Percentiles rank a stretch among this genome's conserved stretches.
Conservation (phyloP, 2,888 invertebrate species). For the Drosophila suboccidentalis region DNA sequence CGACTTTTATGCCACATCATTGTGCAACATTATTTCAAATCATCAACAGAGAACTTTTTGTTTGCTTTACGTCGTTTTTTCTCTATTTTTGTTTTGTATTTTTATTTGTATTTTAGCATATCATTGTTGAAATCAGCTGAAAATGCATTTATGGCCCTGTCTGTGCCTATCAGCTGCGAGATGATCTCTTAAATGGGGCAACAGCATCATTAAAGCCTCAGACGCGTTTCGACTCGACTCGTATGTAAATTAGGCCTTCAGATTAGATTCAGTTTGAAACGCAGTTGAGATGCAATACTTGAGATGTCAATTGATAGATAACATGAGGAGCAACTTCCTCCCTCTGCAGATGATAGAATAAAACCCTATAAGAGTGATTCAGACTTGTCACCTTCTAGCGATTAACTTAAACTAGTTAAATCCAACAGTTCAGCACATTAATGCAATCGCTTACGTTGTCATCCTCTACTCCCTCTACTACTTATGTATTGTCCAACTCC, state of each 20-base stretch:
- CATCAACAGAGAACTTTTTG: conserved; percentile 66
- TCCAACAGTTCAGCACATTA: conserved; percentile 42
- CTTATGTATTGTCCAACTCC: background rate
- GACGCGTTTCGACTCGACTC: conserved; percentile 20
- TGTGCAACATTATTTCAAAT: conserved; percentile 71
- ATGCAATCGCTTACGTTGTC: conserved; percentile 39
- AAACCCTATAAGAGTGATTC: background rate
- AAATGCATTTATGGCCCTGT: conserved; percentile 47
- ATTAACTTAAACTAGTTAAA: conserved; percentile 22
- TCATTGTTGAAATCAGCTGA: conserved; percentile 65
- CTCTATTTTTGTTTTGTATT: background rate
- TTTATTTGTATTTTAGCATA: conserved; percentile 53
- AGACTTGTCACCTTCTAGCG: conserved; percentile 22
- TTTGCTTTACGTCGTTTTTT: conserved; percentile 31
- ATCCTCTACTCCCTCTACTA: background rate
- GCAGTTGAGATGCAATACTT: conserved; percentile 20
- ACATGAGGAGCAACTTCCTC: background rate
- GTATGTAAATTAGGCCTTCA: conserved; percentile 73
- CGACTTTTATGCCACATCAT: conserved; percentile 70
- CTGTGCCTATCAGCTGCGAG: conserved; percentile 40
- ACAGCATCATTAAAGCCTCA: conserved; percentile 70
- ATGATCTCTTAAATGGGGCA: conserved; percentile 48
- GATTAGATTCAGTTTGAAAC: conserved; percentile 34
- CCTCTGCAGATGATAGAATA: too few species aligned
- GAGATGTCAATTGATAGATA: conserved; percentile 65